Evolutionary conservation across 2,888 invertebrate species (phyloP), one percentile per base, ranked within the genome.

Genomic region (Amiota minor): DNA sequence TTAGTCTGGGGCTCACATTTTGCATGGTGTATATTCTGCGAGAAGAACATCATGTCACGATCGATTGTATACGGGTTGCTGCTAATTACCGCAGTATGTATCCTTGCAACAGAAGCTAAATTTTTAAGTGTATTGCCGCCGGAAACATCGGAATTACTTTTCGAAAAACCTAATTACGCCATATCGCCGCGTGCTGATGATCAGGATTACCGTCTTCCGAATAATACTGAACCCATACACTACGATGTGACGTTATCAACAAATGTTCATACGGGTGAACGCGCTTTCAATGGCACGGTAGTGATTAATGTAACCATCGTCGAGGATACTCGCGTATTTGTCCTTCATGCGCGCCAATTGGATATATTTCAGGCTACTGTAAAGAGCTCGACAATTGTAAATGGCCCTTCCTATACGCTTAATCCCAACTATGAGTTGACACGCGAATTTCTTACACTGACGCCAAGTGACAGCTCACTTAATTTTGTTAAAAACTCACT

Each of bases 161-260:
- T 62, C n/a, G 62, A 35, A 62, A 62, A 62, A 14, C 62, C n/a
- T 18, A 62, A 62, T 62, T 35, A 23, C 4, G n/a, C 14, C 35
- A 45, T 62, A n/a, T 6, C 35, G 47, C 23, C 75, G 14, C 85
- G 79, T 2, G 79, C 65, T 35, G 80, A 78, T 18, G 72, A 6
- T 0, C n/a, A 56, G 8, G 79, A 87, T 56, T 88, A 92, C 89
- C 89, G 91, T 35, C 89, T 93, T 71, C 93, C 93, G 0, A 90
- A 90, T 2, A 90, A 90, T 78, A 90, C 93, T 70, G 82, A 80
- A 2, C 93, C 93, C 0, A 76, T 83, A 10, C 91, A 91, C 81
- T 93, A 93, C 82, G 90, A 91, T 79, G 77, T 89, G 0, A 78
- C 80, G 14, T 73, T 89, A 2, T 79, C 80, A 68, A 89, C 89